Conservation (phyloP, 1,140 invertebrate species). For the Lepidurus couesii region DNA sequence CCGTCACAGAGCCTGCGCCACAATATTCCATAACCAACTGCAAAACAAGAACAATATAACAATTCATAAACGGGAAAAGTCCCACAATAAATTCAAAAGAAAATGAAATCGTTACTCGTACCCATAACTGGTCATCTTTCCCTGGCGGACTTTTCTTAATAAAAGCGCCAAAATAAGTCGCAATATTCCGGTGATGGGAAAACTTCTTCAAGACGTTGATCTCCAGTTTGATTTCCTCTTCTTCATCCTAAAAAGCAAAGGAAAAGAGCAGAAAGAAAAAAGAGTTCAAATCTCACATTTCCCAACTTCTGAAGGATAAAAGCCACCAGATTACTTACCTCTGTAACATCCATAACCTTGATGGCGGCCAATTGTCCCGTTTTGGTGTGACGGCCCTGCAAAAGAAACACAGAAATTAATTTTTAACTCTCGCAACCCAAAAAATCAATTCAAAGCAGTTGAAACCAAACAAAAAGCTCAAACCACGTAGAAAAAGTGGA, state of each 20-base stretch:
- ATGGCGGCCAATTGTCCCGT: constrained; percentile 98
- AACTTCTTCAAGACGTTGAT: constrained; percentile 99
- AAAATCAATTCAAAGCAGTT: constrained; percentile 25
- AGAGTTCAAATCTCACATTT: background rate
- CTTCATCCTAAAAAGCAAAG: constrained; percentile 71
- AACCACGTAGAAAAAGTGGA: constrained; percentile 8
- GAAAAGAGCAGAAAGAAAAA: constrained; percentile 27
- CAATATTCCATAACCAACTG: constrained; percentile 99
- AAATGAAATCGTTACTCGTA: constrained; percentile 39
- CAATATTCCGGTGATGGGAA: constrained; percentile 98
- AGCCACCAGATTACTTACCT: constrained; percentile 52
- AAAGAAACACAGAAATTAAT: constrained; percentile 38
- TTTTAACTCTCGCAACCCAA: constrained; percentile 31
- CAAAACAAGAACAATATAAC: constrained; percentile 36
- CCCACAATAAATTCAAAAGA: background rate
- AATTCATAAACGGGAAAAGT: background rate
- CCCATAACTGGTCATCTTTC: constrained; percentile 98
- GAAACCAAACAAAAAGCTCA: background rate
- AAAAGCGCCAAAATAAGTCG: constrained; percentile 99
- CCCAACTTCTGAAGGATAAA: constrained; percentile 31
- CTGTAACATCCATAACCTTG: constrained; percentile 99
- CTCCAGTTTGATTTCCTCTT: constrained; percentile 99
- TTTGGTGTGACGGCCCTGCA: constrained; percentile 96
- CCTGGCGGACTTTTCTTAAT: constrained; percentile 98
- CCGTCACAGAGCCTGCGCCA: constrained; percentile 97